phyloP scores from a whole-genome alignment of 2,113 vertebrate species.

The Pan troglodytes region NHGRI_mPanTro3-v2.1_pri NC_072404.2:155624001-155624500 shows the following conservation, averaged over 20 bases:
- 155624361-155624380: background rate
- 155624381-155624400: background rate
- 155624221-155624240: rapidly evolving
- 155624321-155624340: background rate
- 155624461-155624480: too few species aligned
- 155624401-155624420: background rate
- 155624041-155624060: too few species aligned
- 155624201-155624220: background rate
- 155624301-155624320: background rate
- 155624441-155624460: background rate
- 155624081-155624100: background rate
- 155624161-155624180: background rate
- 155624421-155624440: background rate
- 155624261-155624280: background rate
- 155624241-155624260: background rate
- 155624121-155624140: background rate
- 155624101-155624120: background rate
- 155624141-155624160: background rate
- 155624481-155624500: background rate
- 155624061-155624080: too few species aligned
- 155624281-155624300: background rate
- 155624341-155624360: background rate
- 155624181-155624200: background rate
- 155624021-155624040: too few species aligned
- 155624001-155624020: too few species aligned